These are phyloP conservation scores for Nesogale talazaci DNA, from an alignment of 2,113 vertebrate species.

Conservation along the genomic window DNA sequence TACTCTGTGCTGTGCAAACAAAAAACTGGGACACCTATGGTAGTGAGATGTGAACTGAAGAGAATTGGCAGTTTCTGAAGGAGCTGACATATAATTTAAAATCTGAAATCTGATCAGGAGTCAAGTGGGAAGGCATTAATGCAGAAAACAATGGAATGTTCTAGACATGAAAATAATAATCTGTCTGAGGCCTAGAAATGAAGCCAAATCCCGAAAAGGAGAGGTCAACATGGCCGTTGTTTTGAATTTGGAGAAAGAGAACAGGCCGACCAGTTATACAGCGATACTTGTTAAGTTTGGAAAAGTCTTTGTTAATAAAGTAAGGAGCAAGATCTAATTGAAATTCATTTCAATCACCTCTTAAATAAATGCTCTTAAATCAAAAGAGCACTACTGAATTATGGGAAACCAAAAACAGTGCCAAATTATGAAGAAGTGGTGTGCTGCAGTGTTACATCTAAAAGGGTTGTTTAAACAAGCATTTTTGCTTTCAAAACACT, in stretches of 20 bases:
- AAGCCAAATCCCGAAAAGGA: neutral
- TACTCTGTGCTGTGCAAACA: neutral
- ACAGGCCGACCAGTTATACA: neutral
- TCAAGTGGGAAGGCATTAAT: neutral
- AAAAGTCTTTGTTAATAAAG: neutral
- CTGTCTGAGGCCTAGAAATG: neutral
- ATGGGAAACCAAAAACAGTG: slow-evolving; percentile 18
- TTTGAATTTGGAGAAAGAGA: neutral
- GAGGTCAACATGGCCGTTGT: neutral
- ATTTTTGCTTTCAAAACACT: slow-evolving; percentile 16
- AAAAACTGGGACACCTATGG: no score
- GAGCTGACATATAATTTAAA: neutral
- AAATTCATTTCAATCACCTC: slow-evolving; percentile 32
- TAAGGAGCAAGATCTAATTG: neutral
- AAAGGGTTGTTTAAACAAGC: slow-evolving; percentile 51
- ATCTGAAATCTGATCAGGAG: neutral
- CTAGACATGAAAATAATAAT: neutral
- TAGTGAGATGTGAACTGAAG: neutral
- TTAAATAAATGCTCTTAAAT: slow-evolving; percentile 30
- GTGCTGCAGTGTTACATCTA: neutral
- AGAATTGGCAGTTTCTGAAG: slow-evolving; percentile 8
- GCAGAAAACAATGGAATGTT: neutral
- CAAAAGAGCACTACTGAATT: slow-evolving; percentile 53
- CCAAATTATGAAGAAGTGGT: neutral
- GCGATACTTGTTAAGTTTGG: neutral